A percentile compares a stretch with the other conserved stretches of the same genome.
phyloP scores from a whole-genome alignment of 1,140 invertebrate genomes.

The Neodiprion pinetum region DNA sequence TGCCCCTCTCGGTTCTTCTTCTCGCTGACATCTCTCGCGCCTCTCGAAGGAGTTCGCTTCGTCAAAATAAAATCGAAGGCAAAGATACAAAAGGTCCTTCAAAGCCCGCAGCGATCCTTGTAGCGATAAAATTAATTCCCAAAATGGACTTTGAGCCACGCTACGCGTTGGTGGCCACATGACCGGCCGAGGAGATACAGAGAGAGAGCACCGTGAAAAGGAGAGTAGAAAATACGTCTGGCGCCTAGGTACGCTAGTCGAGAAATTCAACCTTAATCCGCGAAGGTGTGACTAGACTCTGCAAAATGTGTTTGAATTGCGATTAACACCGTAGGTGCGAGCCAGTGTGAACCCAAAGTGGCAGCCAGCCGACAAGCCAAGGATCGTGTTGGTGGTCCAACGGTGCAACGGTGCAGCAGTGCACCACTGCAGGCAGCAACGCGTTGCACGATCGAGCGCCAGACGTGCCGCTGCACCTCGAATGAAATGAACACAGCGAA shows the following conservation, averaged over 20 bases:
- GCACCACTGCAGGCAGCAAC: no score
- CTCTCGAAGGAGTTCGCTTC: not conserved
- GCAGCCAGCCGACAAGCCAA: not conserved
- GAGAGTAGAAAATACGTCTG: no score
- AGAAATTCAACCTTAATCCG: conserved; percentile 14
- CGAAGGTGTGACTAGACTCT: conserved; percentile 51
- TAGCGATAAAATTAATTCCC: no score
- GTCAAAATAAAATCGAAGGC: not conserved
- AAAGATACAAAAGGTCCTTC: no score
- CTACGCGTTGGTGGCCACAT: no score
- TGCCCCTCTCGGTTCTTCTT: not conserved
- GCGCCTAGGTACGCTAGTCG: not conserved
- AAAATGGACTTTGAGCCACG: no score
- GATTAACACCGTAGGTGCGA: conserved; percentile 49
- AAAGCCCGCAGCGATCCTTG: no score
- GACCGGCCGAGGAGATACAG: no score
- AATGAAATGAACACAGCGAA: conserved; percentile 52
- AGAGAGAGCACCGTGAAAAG: no score
- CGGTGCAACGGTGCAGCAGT: not conserved
- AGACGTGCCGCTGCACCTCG: conserved; percentile 28
- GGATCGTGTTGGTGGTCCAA: not conserved
- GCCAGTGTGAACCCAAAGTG: conserved; percentile 29
- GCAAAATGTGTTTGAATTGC: conserved; percentile 56
- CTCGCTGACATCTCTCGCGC: not conserved
- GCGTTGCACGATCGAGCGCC: not conserved